Conservation (phyloP, 2,797 vertebrate genomes). For the Chaunax sp. region DNA sequence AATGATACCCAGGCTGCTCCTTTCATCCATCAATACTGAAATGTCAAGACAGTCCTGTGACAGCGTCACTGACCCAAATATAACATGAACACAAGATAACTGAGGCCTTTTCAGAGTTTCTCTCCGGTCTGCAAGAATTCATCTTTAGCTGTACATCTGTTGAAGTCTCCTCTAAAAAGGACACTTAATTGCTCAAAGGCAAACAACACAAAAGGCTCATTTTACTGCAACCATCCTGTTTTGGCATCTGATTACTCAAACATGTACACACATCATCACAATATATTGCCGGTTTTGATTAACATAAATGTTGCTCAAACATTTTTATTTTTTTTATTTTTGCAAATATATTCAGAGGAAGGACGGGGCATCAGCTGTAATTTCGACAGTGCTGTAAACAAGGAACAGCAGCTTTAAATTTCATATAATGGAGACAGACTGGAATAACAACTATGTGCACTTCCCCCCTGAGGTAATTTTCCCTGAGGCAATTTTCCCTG, state of each 20-base stretch:
- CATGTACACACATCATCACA: conserved; percentile 26
- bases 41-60: conserved; percentile 40
- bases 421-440: conserved; percentile 66
- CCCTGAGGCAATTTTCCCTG: conserved; percentile 64
- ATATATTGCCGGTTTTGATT: conserved; percentile 48
- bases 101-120: conserved; percentile 33
- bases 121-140: conserved; percentile 23
- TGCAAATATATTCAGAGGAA: conserved; percentile 54
- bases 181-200: conserved; percentile 63
- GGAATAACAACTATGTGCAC: conserved; percentile 53
- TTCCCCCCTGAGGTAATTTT: conserved; percentile 53
- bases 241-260: conserved; percentile 52
- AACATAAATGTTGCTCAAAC: conserved; percentile 39
- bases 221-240: conserved; percentile 41
- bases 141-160: conserved; percentile 50
- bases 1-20: conserved; percentile 36
- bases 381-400: conserved; percentile 69
- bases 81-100: conserved; percentile 31
- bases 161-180: conserved; percentile 31
- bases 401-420: conserved; percentile 63
- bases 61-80: conserved; percentile 36
- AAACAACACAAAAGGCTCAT: conserved; percentile 52
- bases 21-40: conserved; percentile 51
- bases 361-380: conserved; percentile 45
- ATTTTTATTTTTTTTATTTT: background rate